Evolutionary conservation across 2,113 vertebrate species (phyloP).

Genomic region (Prionailurus bengalensis): DNA sequence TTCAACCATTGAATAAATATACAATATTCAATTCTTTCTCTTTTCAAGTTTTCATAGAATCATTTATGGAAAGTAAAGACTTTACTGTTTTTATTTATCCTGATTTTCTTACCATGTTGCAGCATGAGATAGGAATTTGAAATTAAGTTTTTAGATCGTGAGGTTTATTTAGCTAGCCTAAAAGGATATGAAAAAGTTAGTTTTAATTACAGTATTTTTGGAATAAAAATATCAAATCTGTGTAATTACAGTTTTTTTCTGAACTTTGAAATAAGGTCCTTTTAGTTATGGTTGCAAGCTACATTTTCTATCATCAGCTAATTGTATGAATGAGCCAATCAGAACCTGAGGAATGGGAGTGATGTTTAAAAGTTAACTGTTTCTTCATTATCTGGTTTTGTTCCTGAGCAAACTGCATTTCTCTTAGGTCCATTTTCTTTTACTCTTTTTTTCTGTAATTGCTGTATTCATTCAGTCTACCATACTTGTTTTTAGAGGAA

Average conservation of each 20-base stretch:
- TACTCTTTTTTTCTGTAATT: background rate
- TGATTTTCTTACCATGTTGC: conserved; percentile 45
- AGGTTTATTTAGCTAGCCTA: conserved; percentile 19
- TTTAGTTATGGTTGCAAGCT: conserved; percentile 37
- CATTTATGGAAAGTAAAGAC: background rate
- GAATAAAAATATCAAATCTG: conserved; percentile 58
- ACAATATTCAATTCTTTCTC: conserved; percentile 1
- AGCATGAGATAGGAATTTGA: conserved; percentile 33
- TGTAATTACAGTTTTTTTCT: background rate
- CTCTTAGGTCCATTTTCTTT: conserved; percentile 3
- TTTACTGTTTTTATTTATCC: conserved; percentile 24
- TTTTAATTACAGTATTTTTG: background rate
- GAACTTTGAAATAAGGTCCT: conserved; percentile 30
- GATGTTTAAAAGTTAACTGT: conserved; percentile 46
- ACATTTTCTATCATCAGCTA: conserved; percentile 21
- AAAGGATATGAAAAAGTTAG: background rate
- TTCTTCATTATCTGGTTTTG: conserved; percentile 36
- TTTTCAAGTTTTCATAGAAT: conserved; percentile 38
- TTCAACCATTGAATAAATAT: conserved; percentile 48
- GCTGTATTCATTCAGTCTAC: background rate
- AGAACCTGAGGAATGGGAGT: conserved; percentile 10
- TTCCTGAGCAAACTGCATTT: conserved; percentile 24
- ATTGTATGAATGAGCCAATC: conserved; percentile 3
- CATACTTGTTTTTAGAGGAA: conserved; percentile 49
- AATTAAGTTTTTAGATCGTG: conserved; percentile 2